Evolutionary conservation across 2,113 vertebrate genomes (phyloP).

Genomic region (Procavia capensis): DNA sequence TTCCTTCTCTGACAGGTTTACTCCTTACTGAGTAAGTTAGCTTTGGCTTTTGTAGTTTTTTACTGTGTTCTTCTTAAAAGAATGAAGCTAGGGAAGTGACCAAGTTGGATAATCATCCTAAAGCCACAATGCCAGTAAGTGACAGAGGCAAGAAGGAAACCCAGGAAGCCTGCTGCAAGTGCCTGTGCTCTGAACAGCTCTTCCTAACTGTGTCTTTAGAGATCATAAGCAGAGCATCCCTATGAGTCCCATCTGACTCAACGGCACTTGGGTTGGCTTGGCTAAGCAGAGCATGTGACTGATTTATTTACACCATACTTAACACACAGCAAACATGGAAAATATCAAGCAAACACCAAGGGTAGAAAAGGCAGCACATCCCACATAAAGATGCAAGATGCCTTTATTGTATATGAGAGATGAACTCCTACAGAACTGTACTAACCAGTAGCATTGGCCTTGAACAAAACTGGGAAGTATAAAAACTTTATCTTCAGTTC

Average conservation of each 20-base stretch:
- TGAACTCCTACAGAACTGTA: slow-evolving; percentile 7
- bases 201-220: background rate
- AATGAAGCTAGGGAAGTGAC: background rate
- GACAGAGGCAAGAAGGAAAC: background rate
- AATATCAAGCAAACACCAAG: background rate
- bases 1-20: background rate
- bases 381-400: background rate
- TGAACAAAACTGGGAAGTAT: background rate
- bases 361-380: background rate
- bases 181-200: background rate
- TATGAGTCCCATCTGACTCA: too few species aligned
- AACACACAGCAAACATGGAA: background rate
- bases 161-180: background rate
- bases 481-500: background rate
- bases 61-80: background rate
- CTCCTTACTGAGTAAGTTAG: background rate
- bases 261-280: too few species aligned
- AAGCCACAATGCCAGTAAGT: background rate
- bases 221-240: background rate
- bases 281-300: too few species aligned
- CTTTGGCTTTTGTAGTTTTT: too few species aligned
- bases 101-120: background rate
- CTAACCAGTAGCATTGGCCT: background rate
- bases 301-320: too few species aligned
- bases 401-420: background rate